A percentile compares a stretch with the other conserved stretches of the same genome.
Conservation (phyloP, 2,797 vertebrate species). For the Otolemur crassicaudatus region DNA sequence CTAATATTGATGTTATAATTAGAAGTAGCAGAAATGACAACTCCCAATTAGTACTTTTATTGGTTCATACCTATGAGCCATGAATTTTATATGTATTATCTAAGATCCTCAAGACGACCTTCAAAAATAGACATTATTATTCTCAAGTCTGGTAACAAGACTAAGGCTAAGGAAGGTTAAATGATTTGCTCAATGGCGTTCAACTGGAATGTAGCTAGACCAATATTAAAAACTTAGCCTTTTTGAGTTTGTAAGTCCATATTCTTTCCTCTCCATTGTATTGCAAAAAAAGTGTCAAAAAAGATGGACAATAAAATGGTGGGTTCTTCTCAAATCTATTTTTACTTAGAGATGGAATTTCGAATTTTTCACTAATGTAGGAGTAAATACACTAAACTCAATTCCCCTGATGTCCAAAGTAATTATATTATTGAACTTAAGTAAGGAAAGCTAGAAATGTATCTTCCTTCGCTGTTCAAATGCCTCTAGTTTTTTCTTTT, state of each 20-base stretch:
- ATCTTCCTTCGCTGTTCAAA: background rate
- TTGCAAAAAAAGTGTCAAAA: background rate
- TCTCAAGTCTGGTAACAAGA: background rate
- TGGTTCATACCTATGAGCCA: background rate
- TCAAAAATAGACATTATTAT: constrained; percentile 15
- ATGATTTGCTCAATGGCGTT: background rate
- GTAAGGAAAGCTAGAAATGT: constrained; percentile 30
- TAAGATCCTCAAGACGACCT: background rate
- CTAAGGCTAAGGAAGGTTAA: background rate
- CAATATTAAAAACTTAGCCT: background rate
- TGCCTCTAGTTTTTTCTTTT: background rate
- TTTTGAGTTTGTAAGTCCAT: background rate
- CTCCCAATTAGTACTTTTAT: background rate
- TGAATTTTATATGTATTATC: background rate
- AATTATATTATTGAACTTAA: constrained; percentile 34
- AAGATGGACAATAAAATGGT: constrained; percentile 3
- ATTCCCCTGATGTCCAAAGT: background rate
- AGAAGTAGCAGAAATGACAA: background rate
- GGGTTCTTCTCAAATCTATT: background rate
- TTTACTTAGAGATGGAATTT: constrained; percentile 30
- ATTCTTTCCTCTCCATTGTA: background rate
- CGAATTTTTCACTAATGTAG: background rate
- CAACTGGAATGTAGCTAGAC: background rate
- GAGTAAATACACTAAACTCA: background rate
- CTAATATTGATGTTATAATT: background rate